phyloP scores from a whole-genome alignment of 2,888 invertebrate genomes.

The Hesperia comma region DNA sequence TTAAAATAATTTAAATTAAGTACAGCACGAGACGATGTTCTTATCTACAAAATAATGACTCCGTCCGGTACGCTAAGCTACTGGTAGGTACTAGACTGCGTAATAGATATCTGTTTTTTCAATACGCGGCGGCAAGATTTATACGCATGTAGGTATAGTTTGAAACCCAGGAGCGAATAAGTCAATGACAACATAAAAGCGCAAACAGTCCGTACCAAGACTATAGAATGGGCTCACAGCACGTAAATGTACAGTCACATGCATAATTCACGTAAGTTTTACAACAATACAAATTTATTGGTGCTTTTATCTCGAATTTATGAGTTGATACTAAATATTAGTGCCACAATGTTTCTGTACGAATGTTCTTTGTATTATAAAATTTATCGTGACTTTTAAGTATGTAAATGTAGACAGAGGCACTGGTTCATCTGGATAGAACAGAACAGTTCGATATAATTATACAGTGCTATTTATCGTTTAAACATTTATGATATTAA shows the following conservation, averaged over 20 bases:
- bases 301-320: slow-evolving; percentile 38
- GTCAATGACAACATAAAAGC: slow-evolving; percentile 64
- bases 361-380: slow-evolving; percentile 35
- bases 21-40: neutral
- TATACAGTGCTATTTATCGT: slow-evolving; percentile 10
- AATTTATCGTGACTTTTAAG: slow-evolving; percentile 29
- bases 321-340: slow-evolving; percentile 38
- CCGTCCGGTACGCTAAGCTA: neutral
- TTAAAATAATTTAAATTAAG: too few species aligned
- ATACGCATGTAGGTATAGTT: slow-evolving; percentile 26
- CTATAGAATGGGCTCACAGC: slow-evolving; percentile 54
- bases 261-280: slow-evolving; percentile 46
- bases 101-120: slow-evolving; percentile 18
- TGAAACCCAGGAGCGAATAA: slow-evolving; percentile 54
- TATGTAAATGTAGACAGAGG: slow-evolving; percentile 20
- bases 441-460: slow-evolving; percentile 3
- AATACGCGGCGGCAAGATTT: slow-evolving; percentile 30
- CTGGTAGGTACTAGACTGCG: neutral
- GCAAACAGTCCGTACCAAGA: slow-evolving; percentile 51
- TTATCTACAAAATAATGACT: neutral
- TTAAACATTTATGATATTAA: neutral
- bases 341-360: slow-evolving; percentile 37
- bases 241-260: slow-evolving; percentile 54
- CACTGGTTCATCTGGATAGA: slow-evolving; percentile 12
- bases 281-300: slow-evolving; percentile 38